These are phyloP conservation scores for Mustela erminea DNA, from an alignment of 2,797 vertebrate species.

Conservation along the genomic window DNA sequence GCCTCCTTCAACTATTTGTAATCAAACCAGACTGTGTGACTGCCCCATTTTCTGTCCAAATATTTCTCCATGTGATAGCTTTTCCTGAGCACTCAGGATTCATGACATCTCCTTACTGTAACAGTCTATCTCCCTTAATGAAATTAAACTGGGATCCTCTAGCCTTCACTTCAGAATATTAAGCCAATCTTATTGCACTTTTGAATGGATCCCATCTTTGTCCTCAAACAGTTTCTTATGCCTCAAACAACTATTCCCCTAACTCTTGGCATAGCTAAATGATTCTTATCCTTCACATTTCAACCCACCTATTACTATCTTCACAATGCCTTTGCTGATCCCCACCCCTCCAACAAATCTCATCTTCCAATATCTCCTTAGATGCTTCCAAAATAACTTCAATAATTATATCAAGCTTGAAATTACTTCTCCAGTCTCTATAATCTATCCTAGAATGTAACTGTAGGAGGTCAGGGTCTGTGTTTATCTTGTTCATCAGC, in stretches of 20 bases:
- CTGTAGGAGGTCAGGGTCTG: not conserved
- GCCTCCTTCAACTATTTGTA: not conserved
- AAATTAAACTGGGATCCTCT: not conserved
- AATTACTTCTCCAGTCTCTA: constrained; percentile 39
- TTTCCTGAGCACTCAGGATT: not conserved
- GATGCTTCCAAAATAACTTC: constrained; percentile 55
- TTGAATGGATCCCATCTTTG: not conserved
- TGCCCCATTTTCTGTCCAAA: not conserved
- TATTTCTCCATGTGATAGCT: not conserved
- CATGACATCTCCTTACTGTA: not conserved
- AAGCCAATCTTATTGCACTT: not conserved
- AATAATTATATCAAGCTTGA: constrained; percentile 46
- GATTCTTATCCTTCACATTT: constrained; percentile 56
- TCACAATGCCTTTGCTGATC: constrained; percentile 49
- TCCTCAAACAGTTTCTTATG: constrained; percentile 20
- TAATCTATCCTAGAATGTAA: not conserved
- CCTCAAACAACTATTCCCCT: constrained; percentile 12
- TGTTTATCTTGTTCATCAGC: constrained; percentile 1
- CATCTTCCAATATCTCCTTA: constrained; percentile 20
- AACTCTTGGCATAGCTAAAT: constrained; percentile 43
- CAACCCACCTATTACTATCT: constrained; percentile 58
- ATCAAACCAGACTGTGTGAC: not conserved
- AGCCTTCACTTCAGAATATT: not conserved
- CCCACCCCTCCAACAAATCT: constrained; percentile 65
- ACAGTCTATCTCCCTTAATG: not conserved